A percentile compares a stretch with the other conserved stretches of the same genome.
phyloP scores from a whole-genome alignment of 2,888 invertebrate genomes.

The Heliconius erato region DNA sequence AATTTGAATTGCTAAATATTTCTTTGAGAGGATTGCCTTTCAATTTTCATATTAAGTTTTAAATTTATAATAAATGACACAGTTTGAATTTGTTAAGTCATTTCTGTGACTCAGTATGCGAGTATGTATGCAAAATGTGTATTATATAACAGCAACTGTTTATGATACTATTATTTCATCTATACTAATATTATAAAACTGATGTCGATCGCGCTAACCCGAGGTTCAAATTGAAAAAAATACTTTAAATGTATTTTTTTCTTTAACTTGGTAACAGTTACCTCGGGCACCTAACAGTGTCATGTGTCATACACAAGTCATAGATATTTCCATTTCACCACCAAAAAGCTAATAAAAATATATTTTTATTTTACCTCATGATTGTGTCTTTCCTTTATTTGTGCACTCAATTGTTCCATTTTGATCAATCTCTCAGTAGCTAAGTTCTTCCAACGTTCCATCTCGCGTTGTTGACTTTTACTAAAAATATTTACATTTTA shows the following conservation, averaged over 20 bases:
- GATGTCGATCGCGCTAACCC: neutral
- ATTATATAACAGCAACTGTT: neutral
- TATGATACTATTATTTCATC: neutral
- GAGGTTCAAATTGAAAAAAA: neutral
- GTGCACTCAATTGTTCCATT: slow-evolving; percentile 87
- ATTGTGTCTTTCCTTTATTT: slow-evolving; percentile 87
- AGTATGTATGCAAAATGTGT: neutral
- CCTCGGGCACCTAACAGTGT: too few species aligned
- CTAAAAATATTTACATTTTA: slow-evolving; percentile 58
- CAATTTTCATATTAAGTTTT: too few species aligned
- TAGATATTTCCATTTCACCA: neutral
- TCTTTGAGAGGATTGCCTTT: too few species aligned
- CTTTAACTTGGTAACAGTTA: neutral
- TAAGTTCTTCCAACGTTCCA: slow-evolving; percentile 88
- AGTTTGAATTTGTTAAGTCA: too few species aligned
- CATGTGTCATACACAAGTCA: too few species aligned
- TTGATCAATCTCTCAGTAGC: slow-evolving; percentile 88
- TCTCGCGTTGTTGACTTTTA: slow-evolving; percentile 70
- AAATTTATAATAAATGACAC: too few species aligned
- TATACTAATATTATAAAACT: too few species aligned
- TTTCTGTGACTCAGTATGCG: too few species aligned
- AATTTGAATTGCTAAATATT: too few species aligned
- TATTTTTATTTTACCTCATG: slow-evolving; percentile 77
- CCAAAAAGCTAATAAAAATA: neutral
- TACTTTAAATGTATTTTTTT: neutral